phyloP scores from a whole-genome alignment of 1,140 invertebrate species.

The Tetramorium alpestre region DNA sequence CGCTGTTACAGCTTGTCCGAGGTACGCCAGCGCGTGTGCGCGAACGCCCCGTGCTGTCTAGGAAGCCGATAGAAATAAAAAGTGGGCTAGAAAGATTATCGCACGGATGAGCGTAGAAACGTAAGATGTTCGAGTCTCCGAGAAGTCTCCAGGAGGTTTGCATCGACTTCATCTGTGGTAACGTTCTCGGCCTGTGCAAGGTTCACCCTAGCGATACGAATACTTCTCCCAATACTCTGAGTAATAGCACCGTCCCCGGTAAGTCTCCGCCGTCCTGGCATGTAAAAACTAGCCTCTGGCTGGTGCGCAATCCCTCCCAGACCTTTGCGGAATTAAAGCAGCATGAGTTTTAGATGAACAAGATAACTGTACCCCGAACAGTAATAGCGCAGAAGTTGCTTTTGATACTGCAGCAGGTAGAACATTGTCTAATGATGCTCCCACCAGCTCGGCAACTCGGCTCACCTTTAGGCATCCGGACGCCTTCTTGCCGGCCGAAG shows the following conservation, averaged over 20 bases:
- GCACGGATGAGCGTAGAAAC: constrained; percentile 50
- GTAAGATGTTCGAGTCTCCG: constrained; percentile 89
- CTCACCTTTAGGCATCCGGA: constrained; percentile 88
- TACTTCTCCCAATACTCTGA: constrained; percentile 23
- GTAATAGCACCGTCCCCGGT: not conserved
- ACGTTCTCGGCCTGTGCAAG: constrained; percentile 88
- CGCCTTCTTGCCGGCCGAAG: constrained; percentile 89
- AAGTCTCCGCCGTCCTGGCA: not conserved
- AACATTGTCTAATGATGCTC: constrained; percentile 73
- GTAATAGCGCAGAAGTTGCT: constrained; percentile 66
- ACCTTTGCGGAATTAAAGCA: constrained; percentile 14
- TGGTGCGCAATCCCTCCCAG: no score
- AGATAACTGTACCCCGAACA: constrained; percentile 60
- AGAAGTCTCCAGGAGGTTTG: constrained; percentile 89
- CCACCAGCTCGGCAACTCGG: constrained; percentile 79
- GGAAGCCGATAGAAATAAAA: not conserved
- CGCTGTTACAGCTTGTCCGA: constrained; percentile 1
- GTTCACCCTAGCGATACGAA: constrained; percentile 77
- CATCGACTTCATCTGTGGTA: constrained; percentile 90
- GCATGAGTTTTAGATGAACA: constrained; percentile 68
- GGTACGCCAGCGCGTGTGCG: not conserved
- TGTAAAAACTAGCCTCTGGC: not conserved
- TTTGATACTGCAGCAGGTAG: constrained; percentile 68
- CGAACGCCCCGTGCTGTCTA: not conserved
- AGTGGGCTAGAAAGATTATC: not conserved